These are phyloP conservation scores for Eupithecia pulchellata DNA, from an alignment of 2,888 invertebrate genomes.

Conservation along the genomic window DNA sequence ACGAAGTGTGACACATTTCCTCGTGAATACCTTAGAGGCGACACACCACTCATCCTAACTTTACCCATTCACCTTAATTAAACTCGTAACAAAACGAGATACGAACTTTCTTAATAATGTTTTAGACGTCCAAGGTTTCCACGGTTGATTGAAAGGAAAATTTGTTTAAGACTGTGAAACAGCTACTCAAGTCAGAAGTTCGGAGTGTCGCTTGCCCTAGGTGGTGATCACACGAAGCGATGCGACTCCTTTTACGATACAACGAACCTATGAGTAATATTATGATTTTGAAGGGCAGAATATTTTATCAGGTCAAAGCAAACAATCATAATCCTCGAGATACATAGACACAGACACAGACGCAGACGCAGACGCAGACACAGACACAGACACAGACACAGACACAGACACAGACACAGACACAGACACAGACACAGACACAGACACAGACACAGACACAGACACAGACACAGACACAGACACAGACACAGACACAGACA, in stretches of 20 bases:
- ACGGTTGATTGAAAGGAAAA: constrained; percentile 62
- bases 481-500: no score
- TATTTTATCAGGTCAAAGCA: no score
- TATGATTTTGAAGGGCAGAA: neutral
- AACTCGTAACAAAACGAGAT: constrained; percentile 53
- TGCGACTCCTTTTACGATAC: neutral
- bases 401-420: no score
- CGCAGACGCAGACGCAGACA: no score
- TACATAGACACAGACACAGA: no score
- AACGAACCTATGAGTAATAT: neutral
- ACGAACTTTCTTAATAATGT: constrained; percentile 63
- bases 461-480: no score
- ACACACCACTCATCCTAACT: constrained; percentile 29
- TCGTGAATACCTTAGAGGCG: constrained; percentile 23
- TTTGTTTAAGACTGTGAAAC: constrained; percentile 63
- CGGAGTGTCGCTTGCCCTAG: constrained; percentile 13
- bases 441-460: no score
- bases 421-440: no score
- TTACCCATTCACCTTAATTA: constrained; percentile 48
- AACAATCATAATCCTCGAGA: no score
- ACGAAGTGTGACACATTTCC: constrained; percentile 21
- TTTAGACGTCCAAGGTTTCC: constrained; percentile 54
- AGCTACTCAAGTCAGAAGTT: constrained; percentile 61
- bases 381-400: no score
- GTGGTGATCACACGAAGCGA: neutral